Evolutionary conservation across 2,113 vertebrate species (phyloP), one percentile per base, ranked within the genome.

Genomic region (Anas platyrhynchos): DNA sequence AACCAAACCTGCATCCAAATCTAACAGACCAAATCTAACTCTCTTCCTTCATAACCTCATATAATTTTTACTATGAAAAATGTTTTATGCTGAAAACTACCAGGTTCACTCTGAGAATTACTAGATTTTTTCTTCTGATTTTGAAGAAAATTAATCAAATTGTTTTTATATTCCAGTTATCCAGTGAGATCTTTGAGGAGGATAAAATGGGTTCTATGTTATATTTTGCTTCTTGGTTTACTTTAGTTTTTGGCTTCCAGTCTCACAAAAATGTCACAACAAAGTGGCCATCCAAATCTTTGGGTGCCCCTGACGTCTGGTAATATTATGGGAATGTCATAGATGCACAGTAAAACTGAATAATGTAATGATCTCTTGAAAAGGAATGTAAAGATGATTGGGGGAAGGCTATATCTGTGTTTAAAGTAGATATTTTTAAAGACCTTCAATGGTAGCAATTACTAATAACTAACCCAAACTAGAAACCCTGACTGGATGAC

Each of bases 71-170:
- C 43, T 41, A 27, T 18, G 31, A 8, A 54, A 72, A 76, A 13
- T 29, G 38, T 2, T 4, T 22, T 69, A 7, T 7, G 36, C n/a
- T 71, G 54, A 83, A 56, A 66, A 72, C 34, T 66, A 27, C 27
- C 12, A 66, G 41, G 38, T 31, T 77, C 4, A 11, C 12, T 79
- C 59, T 38, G 48, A 79, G 83, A 86, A 61, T 55, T 56, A 12
- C 72, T 82, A 34, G 58, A 84, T 71, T 90, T 94, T 90, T 56
- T 81, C 65, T 69, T 96, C 34, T 22, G 26, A 72, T 95, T 88
- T 81, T 38, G 52, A 91, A 90, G 66, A 66, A 79, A 74, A 90
- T 68, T 32, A 41, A 81, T 75, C 43, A 67, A 66, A 75, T 83
- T 65, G 3, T 4, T 80, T 93, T 95, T 83, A 34, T 55, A 56